A percentile compares a stretch with the other conserved stretches of the same genome.
These are phyloP conservation scores for Cossypha niveicapilla DNA, from an alignment of 2,797 vertebrate genomes.

Conservation along the genomic window DNA sequence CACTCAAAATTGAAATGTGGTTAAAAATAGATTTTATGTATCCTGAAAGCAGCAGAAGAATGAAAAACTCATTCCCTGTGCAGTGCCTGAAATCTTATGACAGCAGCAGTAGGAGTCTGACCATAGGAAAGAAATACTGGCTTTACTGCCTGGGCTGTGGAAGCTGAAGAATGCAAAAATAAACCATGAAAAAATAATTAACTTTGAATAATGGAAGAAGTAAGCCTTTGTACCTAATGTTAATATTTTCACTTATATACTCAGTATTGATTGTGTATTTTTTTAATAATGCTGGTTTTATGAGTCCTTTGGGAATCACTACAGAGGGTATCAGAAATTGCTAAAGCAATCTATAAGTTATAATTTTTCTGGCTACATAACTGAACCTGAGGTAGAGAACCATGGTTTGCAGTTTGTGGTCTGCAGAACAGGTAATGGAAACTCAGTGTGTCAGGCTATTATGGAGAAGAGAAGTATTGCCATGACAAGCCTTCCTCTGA, in stretches of 20 bases:
- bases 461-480: neutral
- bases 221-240: neutral
- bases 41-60: neutral
- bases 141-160: neutral
- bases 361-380: neutral
- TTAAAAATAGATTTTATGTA: conserved; percentile 15
- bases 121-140: neutral
- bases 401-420: neutral
- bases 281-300: neutral
- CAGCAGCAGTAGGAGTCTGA: neutral
- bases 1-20: neutral
- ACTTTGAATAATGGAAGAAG: neutral
- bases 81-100: neutral
- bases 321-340: neutral
- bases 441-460: neutral
- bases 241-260: neutral
- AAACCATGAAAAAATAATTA: neutral
- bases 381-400: neutral
- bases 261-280: neutral
- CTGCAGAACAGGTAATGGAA: neutral
- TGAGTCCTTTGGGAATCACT: neutral
- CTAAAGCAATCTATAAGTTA: neutral
- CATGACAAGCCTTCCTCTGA: conserved; percentile 13
- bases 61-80: neutral
- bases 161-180: neutral